These are phyloP conservation scores for Temnopleurus reevesii DNA, from an alignment of 53 echinoderm and acorn worm species.

Conservation along the genomic window DNA sequence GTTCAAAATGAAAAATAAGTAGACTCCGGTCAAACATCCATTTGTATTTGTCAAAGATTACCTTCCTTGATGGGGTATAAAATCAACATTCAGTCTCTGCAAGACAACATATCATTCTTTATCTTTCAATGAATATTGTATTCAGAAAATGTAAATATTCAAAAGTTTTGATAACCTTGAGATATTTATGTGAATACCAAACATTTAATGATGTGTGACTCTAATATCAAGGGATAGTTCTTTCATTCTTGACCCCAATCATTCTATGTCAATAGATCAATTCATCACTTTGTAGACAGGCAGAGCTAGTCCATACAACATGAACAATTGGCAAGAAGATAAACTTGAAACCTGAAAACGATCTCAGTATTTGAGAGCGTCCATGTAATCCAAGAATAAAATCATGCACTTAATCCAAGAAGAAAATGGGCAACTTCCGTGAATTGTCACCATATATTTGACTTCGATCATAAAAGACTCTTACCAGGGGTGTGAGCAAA, in stretches of 20 bases:
- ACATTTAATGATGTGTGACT: not conserved
- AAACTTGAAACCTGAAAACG: not conserved
- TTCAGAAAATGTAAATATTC: not conserved
- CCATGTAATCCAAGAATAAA: not conserved
- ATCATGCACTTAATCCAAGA: not conserved
- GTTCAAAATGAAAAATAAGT: too few species aligned
- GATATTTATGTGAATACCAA: not conserved
- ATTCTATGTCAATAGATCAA: not conserved
- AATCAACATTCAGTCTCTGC: not conserved
- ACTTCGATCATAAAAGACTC: not conserved
- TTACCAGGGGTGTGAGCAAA: constrained; percentile 60
- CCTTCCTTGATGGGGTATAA: not conserved
- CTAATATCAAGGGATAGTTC: not conserved
- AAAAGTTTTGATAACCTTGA: not conserved
- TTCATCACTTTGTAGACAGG: not conserved
- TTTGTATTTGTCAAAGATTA: not conserved
- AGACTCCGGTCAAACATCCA: not conserved
- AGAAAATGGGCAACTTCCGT: not conserved
- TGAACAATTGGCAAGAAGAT: not conserved
- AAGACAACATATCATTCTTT: not conserved
- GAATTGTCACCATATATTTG: not conserved
- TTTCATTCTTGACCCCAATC: not conserved
- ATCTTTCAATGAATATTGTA: not conserved
- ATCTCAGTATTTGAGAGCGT: too few species aligned
- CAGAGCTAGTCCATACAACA: not conserved